Evolutionary conservation across 64 coral and sea anemone species (phyloP).

Genomic region (Actinia tenebrosa): DNA sequence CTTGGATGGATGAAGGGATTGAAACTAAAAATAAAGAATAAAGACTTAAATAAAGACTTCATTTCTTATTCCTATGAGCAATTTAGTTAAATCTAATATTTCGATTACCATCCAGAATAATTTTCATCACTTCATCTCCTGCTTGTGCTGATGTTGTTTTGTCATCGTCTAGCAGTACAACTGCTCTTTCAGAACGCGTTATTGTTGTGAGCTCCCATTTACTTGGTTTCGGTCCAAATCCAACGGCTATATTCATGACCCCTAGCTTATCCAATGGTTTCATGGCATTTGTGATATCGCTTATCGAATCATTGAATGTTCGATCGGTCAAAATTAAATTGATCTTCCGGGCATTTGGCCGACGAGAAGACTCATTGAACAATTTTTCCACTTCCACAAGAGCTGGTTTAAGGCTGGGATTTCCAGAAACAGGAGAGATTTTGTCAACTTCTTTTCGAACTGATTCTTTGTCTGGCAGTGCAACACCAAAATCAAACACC

Average conservation of each 20-base stretch:
- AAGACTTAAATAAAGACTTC: too few species aligned
- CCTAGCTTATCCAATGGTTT: slow-evolving; percentile 9
- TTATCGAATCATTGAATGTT: not conserved
- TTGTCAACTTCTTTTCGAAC: slow-evolving; percentile 17
- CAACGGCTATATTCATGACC: slow-evolving; percentile 25
- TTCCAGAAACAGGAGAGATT: not conserved
- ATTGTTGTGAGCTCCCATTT: slow-evolving; percentile 9
- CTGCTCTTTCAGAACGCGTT: slow-evolving; percentile 20
- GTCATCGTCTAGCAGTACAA: not conserved
- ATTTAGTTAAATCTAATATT: not conserved
- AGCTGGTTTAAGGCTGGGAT: slow-evolving; percentile 19
- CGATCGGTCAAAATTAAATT: slow-evolving; percentile 32
- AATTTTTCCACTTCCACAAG: slow-evolving; percentile 6
- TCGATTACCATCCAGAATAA: slow-evolving; percentile 11
- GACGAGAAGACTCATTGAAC: not conserved
- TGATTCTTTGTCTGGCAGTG: slow-evolving; percentile 25
- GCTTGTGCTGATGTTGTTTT: not conserved
- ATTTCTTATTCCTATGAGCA: too few species aligned
- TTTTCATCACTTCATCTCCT: slow-evolving; percentile 24
- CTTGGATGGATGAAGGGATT: too few species aligned
- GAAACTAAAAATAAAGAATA: too few species aligned
- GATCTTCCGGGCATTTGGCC: slow-evolving; percentile 43
- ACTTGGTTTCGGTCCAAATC: not conserved
- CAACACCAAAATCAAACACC: not conserved
- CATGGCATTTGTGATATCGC: not conserved